phyloP scores from a whole-genome alignment of 2,888 invertebrate genomes.

The Parascotia fuliginaria region DNA sequence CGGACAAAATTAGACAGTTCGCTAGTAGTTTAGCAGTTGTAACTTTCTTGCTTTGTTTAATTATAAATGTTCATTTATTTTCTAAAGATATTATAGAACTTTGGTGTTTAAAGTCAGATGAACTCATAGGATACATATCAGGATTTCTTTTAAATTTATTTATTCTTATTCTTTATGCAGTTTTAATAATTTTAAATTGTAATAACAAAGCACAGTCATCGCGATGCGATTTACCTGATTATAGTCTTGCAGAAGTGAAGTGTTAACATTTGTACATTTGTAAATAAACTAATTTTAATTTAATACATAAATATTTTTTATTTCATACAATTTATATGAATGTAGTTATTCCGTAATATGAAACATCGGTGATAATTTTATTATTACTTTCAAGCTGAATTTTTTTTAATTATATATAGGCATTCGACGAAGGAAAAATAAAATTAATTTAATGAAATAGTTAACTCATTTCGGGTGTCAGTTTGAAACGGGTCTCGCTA shows the following conservation, averaged over 20 bases:
- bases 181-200: constrained; percentile 62
- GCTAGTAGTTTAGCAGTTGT: constrained; percentile 69
- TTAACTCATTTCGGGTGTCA: too few species aligned
- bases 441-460: too few species aligned
- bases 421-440: too few species aligned
- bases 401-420: too few species aligned
- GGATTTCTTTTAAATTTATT: constrained; percentile 69
- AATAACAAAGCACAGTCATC: constrained; percentile 55
- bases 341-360: too few species aligned
- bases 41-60: constrained; percentile 72
- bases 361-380: too few species aligned
- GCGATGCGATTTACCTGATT: constrained; percentile 50
- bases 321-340: too few species aligned
- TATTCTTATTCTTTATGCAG: constrained; percentile 63
- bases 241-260: constrained; percentile 49
- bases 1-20: constrained; percentile 69
- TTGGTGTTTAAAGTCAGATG: constrained; percentile 60
- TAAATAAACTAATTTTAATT: too few species aligned
- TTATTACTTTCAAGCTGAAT: too few species aligned
- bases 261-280: constrained; percentile 17
- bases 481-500: too few species aligned
- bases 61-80: constrained; percentile 71
- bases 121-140: constrained; percentile 59
- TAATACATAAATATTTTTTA: too few species aligned
- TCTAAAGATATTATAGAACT: constrained; percentile 67